These are phyloP conservation scores for Heliconius hermathena DNA, from an alignment of 1,140 invertebrate genomes.

Conservation along the genomic window DNA sequence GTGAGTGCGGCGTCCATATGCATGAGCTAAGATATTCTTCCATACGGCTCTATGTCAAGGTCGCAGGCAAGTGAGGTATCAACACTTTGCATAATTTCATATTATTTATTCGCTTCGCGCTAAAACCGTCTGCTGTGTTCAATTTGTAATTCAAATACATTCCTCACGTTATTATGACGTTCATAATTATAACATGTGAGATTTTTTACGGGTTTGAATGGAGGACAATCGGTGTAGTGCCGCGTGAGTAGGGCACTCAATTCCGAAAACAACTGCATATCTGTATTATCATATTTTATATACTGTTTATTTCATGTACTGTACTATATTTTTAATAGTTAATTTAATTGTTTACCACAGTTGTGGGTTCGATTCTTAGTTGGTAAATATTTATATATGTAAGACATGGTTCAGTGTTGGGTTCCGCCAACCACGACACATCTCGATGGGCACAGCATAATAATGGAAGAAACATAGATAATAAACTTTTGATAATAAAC, in stretches of 20 bases:
- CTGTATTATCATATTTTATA: neutral
- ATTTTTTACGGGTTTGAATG: constrained; percentile 62
- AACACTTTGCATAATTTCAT: constrained; percentile 80
- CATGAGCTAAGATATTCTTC: constrained; percentile 81
- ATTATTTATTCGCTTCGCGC: constrained; percentile 78
- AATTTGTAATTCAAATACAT: constrained; percentile 81
- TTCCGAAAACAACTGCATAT: constrained; percentile 24
- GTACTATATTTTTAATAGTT: too few species aligned
- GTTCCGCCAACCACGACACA: too few species aligned
- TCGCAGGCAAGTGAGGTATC: constrained; percentile 65
- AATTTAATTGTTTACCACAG: too few species aligned
- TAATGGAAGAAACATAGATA: too few species aligned
- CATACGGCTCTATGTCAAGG: constrained; percentile 79
- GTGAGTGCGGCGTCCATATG: constrained; percentile 72
- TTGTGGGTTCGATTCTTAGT: neutral
- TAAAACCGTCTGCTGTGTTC: constrained; percentile 73
- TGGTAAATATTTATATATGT: too few species aligned
- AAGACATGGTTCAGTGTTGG: too few species aligned
- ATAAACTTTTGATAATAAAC: too few species aligned
- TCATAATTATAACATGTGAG: constrained; percentile 67
- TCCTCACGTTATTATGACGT: constrained; percentile 62
- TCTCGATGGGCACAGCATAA: too few species aligned
- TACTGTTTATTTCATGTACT: neutral
- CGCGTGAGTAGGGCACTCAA: constrained; percentile 20
- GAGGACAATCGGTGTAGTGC: constrained; percentile 40